Evolutionary conservation across 2,113 vertebrate species (phyloP).

Genomic region (Buteo buteo): DNA sequence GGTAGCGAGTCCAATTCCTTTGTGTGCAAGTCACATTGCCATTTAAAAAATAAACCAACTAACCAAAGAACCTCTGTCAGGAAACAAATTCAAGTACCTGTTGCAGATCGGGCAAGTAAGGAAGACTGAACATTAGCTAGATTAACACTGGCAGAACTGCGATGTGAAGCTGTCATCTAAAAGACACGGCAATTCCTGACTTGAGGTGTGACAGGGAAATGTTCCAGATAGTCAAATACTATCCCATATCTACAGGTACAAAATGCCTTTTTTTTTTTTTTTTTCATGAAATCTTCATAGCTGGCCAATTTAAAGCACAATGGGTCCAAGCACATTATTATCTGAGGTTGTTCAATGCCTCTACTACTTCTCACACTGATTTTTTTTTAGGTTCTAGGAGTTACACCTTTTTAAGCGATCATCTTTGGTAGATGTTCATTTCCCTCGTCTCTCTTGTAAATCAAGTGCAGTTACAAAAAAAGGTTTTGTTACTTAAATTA

Average conservation of each 20-base stretch:
- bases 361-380: background rate
- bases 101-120: background rate
- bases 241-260: background rate
- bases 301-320: background rate
- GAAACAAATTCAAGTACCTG: constrained; percentile 32
- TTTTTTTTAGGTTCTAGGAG: background rate
- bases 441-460: constrained; percentile 21
- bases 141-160: constrained; percentile 17
- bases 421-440: constrained; percentile 60
- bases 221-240: background rate
- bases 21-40: background rate
- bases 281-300: background rate
- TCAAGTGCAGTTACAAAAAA: constrained; percentile 34
- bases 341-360: background rate
- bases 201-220: background rate
- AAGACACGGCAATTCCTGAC: background rate
- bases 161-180: background rate
- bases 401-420: background rate
- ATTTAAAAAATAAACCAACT: background rate
- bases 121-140: constrained; percentile 29
- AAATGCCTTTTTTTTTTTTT: background rate
- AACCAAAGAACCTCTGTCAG: background rate
- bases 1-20: background rate
- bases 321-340: accelerated
- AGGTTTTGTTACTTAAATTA: constrained; percentile 22